These are phyloP conservation scores for Pelochelys cantorii DNA, from an alignment of 2,797 vertebrate genomes.

Conservation along the genomic window DNA sequence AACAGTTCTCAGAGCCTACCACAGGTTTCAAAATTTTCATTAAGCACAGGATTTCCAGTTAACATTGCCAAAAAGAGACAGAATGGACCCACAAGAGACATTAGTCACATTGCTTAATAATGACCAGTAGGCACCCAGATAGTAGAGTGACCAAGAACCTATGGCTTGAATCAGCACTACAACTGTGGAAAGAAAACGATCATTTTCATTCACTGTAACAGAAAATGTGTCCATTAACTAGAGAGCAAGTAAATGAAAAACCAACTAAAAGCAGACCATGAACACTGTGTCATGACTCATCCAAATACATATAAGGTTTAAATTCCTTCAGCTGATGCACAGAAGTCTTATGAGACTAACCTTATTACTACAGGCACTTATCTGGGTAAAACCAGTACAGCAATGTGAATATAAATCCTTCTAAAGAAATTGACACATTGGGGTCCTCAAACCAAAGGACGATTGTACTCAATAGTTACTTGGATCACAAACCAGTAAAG, in stretches of 20 bases:
- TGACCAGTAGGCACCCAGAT: not conserved
- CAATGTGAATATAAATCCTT: not conserved
- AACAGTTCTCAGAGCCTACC: not conserved
- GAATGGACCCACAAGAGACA: conserved; percentile 4
- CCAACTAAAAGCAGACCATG: not conserved
- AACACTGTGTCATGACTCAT: not conserved
- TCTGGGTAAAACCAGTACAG: not conserved
- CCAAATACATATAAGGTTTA: not conserved
- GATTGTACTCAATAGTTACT: not conserved
- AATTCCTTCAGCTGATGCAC: not conserved
- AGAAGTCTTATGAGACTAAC: not conserved
- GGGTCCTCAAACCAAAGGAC: not conserved
- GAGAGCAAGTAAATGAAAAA: not conserved
- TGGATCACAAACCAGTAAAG: not conserved
- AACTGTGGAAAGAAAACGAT: not conserved
- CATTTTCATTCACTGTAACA: not conserved
- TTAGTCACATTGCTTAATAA: not conserved
- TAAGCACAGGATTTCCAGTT: conserved; percentile 29
- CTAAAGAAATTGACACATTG: not conserved
- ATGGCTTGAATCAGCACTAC: not conserved
- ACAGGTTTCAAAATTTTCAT: not conserved
- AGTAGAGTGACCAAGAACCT: conserved; percentile 3
- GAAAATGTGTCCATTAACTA: not conserved
- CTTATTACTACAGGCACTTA: not conserved
- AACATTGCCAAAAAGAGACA: not conserved